Conservation (phyloP, 2,888 invertebrate genomes). For the Pyrocoelia pectoralis region DNA sequence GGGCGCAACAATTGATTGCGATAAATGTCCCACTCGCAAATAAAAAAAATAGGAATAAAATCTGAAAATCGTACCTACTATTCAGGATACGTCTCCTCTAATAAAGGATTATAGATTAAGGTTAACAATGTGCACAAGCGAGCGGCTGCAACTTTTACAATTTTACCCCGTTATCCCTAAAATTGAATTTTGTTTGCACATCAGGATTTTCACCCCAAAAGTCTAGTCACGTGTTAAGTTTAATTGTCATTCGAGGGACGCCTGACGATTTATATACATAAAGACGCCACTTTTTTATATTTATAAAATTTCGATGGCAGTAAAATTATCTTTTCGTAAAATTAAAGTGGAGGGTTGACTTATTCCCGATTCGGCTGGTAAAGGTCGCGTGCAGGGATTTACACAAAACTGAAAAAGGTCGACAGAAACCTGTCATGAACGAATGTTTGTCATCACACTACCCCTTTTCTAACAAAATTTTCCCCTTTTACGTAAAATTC, state of each 20-base stretch:
- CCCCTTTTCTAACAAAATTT: constrained; percentile 56
- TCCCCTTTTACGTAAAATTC: constrained; percentile 59
- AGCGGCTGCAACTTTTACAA: constrained; percentile 33
- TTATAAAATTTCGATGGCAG: background rate
- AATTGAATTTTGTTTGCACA: constrained; percentile 39
- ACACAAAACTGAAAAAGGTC: constrained; percentile 44
- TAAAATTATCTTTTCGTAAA: background rate
- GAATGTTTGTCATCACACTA: constrained; percentile 56
- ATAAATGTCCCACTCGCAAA: too few species aligned
- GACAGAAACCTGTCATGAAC: constrained; percentile 37
- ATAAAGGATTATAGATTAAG: constrained; percentile 20
- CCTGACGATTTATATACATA: constrained; percentile 14
- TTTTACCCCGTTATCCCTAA: constrained; percentile 45
- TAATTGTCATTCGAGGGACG: constrained; percentile 18
- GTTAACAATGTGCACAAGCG: constrained; percentile 21
- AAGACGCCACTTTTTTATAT: background rate
- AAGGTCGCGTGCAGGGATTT: constrained; percentile 42
- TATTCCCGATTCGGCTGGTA: constrained; percentile 15
- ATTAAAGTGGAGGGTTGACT: constrained; percentile 14
- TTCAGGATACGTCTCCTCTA: constrained; percentile 21
- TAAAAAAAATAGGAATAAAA: constrained; percentile 24
- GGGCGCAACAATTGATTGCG: too few species aligned
- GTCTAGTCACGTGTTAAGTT: constrained; percentile 25
- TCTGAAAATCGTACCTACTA: constrained; percentile 19
- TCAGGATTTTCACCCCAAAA: constrained; percentile 38